Percentiles rank a stretch among this genome's conserved stretches.
phyloP scores from a whole-genome alignment of 1,140 invertebrate species.

The Euura lappo region DNA sequence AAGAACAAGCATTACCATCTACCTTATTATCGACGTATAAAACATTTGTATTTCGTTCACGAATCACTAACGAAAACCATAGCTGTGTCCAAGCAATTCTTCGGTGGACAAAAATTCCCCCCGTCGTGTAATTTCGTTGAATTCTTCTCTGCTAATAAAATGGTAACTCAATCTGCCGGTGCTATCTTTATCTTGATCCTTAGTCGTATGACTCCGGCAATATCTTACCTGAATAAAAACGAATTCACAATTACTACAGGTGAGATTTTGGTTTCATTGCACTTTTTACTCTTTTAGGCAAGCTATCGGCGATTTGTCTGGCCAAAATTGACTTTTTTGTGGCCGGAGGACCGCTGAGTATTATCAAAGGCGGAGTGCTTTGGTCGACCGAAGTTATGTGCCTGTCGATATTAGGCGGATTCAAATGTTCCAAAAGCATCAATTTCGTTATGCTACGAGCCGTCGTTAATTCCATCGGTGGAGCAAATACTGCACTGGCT shows the following conservation, averaged over 20 bases:
- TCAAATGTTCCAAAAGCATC: slow-evolving; percentile 45
- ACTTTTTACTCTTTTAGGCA: slow-evolving; percentile 10
- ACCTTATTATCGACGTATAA: too few relatives aligned
- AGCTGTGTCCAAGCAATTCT: slow-evolving; percentile 41
- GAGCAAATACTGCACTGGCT: slow-evolving; percentile 34
- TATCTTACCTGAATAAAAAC: slow-evolving; percentile 34
- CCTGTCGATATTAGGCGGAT: slow-evolving; percentile 30
- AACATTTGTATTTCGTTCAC: slow-evolving; percentile 9
- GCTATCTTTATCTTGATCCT: slow-evolving; percentile 21
- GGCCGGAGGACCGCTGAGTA: slow-evolving; percentile 42
- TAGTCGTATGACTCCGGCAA: slow-evolving; percentile 42
- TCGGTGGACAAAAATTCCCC: slow-evolving; percentile 44
- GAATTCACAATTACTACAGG: slow-evolving; percentile 23
- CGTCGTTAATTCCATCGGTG: slow-evolving; percentile 34
- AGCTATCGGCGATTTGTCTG: neutral
- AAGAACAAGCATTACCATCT: neutral
- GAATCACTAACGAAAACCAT: slow-evolving; percentile 44
- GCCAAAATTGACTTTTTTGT: slow-evolving; percentile 31
- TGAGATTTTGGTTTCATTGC: neutral
- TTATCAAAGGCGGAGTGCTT: slow-evolving; percentile 35
- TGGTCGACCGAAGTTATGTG: slow-evolving; percentile 41
- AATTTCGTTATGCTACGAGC: slow-evolving; percentile 39
- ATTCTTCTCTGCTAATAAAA: slow-evolving; percentile 33
- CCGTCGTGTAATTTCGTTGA: slow-evolving; percentile 34
- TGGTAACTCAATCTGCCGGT: slow-evolving; percentile 30